Base-by-base conservation (phyloP, 2,113 vertebrate species). In the Myotis yumanensis region DNA sequence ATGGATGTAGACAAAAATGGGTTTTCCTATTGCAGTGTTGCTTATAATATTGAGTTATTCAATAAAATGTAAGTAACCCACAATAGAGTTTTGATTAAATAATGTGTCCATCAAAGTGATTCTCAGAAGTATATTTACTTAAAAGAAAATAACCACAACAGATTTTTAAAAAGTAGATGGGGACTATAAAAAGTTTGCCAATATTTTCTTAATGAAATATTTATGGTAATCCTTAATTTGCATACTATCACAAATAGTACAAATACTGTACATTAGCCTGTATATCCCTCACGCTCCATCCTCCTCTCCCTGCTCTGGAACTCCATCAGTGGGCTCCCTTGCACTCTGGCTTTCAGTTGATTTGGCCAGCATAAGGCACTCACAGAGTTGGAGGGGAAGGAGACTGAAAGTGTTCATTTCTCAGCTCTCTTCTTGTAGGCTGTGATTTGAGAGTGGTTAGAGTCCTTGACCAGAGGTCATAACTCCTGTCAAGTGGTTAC, bases 301-400 rank as follows among this genome's bases (percentile, higher is more conserved):
- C 18, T 17, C 25, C 54, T 35, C 4, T 35, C 16, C 25, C 11
- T 32, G 20, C 7, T 4, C 2, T 37, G 11, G 30, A 30, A 30
- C 1, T 25, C 18, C 9, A 48, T 59, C 0, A 32, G 0, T 25
- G 2, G 12, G 11, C 1, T 66, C 17, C 3, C n/a, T 25, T 28
- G 9, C 12, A 25, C 5, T 69, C 40, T 75, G 71, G 25, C 10
- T 84, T 84, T 43, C 10, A 30, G 17, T 16, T 73, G 43, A 9
- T 20, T 90, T 92, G 30, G 28, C 1, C 64, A 62, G 4, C 15
- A 5, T 30, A 40, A 17, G 46, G 15, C 4, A 52, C 37, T n/a
- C 62, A 25, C 54, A 75, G 30, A 59, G 14, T 14, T 64, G 43
- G 2, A 57, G 43, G 37, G 37, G 37, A 37, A 37, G 37, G 37